Evolutionary conservation across 2,797 vertebrate species (phyloP), one percentile per base, ranked within the genome.

Genomic region (Sebastes hubbsi): DNA sequence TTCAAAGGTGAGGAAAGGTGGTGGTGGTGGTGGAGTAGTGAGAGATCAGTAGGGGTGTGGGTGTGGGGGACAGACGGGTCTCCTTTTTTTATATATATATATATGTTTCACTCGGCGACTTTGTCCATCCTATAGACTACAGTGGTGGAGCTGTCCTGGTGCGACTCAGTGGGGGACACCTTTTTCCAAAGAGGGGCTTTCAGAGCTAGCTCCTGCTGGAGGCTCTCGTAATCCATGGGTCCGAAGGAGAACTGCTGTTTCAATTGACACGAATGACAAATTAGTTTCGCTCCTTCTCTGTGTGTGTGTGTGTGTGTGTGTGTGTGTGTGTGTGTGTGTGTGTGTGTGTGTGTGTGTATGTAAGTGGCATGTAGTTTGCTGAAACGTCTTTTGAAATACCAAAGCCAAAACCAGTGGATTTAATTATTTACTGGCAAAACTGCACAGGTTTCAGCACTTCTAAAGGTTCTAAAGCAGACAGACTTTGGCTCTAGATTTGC

Each of bases 81-180:
- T 83, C 72, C 59, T 60, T 77, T 42, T 74, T 7, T 10, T 6
- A 5, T 6, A 36, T 36, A 36, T 34, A 36, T 34, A 36, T 20
- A 46, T 75, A 34, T n/a, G 88, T 74, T 84, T 91, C 81, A 88
- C 89, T 99, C 95, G 93, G 91, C 94, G 88, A 96, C 95, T 93
- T 94, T 95, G 95, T 98, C 97, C 98, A 98, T 98, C 96, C 98
- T 98, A 99, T 99, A 99, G 82, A 99, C 97, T 98, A 99, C 91
- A 95, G 98, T 99, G 94, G 97, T 99, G 94, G 97, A 97, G 95
- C 96, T 96, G 97, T 99, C 97, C 95, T 99, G 96, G 91, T 97
- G 97, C 88, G 96, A 97, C 96, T 99, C 98, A 8, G 93, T 90
- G 75, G 98, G 94, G 84, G 97, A 97, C 89, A 99, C 97, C 96